These are phyloP conservation scores for Myotis brandtii DNA, from an alignment of 2,113 vertebrate genomes.

Conservation along the genomic window DNA sequence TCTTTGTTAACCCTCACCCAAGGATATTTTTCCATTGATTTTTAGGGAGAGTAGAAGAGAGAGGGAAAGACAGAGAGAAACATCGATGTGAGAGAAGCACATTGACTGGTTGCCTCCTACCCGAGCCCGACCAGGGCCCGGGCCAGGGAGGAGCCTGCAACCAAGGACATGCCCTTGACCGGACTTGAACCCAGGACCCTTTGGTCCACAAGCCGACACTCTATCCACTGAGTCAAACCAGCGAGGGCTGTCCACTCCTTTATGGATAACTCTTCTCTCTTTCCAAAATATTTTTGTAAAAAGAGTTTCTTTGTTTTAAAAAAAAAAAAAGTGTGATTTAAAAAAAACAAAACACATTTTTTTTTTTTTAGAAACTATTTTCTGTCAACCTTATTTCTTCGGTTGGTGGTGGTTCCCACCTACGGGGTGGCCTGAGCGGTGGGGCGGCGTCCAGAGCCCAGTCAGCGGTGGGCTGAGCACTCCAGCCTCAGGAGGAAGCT, in stretches of 20 bases:
- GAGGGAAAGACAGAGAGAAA: too few relatives aligned
- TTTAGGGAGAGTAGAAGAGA: too few relatives aligned
- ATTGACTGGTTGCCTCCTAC: too few relatives aligned
- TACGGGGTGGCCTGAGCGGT: background rate
- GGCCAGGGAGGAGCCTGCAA: too few relatives aligned
- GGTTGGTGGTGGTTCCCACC: background rate
- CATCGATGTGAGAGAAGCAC: too few relatives aligned
- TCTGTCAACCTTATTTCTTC: background rate
- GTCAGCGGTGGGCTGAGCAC: background rate
- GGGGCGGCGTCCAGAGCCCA: background rate
- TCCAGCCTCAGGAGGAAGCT: background rate
- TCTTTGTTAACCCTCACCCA: too few relatives aligned
- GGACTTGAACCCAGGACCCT: too few relatives aligned
- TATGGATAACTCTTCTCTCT: background rate
- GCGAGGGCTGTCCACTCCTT: background rate
- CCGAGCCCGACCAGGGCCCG: too few relatives aligned
- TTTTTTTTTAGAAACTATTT: background rate
- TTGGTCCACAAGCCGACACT: too few relatives aligned
- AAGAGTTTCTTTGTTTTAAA: conserved; percentile 13
- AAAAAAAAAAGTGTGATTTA: background rate
- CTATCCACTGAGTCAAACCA: too few relatives aligned
- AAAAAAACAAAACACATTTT: background rate
- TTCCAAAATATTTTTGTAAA: conserved; percentile 14
- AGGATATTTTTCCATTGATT: too few relatives aligned
- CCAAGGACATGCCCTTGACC: too few relatives aligned